A percentile compares a stretch with the other conserved stretches of the same genome.
These are phyloP conservation scores for Chloroclysta siterata DNA, from an alignment of 2,888 invertebrate species.

Conservation along the genomic window DNA sequence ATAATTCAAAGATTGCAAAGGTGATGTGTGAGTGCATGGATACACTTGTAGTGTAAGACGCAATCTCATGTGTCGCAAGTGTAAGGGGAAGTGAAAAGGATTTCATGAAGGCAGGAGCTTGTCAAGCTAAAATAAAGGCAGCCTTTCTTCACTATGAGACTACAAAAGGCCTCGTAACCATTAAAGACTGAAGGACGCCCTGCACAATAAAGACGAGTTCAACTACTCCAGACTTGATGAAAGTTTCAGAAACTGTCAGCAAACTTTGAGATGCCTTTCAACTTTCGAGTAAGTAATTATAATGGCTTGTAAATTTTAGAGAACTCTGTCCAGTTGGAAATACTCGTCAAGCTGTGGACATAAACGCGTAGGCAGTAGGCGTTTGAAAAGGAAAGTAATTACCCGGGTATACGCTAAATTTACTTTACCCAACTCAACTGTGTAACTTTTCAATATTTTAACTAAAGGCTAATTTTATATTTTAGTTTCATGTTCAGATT, in stretches of 20 bases:
- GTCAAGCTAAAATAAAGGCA: slow-evolving; percentile 55
- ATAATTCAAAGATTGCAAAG: not conserved
- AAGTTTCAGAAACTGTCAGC: slow-evolving; percentile 53
- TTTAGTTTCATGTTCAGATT: not conserved
- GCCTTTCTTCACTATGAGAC: slow-evolving; percentile 55
- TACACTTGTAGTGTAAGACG: slow-evolving; percentile 8
- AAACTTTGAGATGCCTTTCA: slow-evolving; percentile 42
- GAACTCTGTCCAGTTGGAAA: slow-evolving; percentile 37
- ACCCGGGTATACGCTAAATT: slow-evolving; percentile 9
- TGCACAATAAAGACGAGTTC: slow-evolving; percentile 62
- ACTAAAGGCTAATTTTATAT: not conserved
- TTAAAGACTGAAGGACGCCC: slow-evolving; percentile 65
- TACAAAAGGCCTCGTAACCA: slow-evolving; percentile 66
- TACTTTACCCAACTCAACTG: slow-evolving; percentile 3
- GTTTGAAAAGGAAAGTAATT: slow-evolving; percentile 21
- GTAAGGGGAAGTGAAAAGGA: slow-evolving; percentile 22
- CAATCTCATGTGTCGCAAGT: slow-evolving; percentile 22
- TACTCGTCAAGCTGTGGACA: slow-evolving; percentile 23
- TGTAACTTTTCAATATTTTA: not conserved
- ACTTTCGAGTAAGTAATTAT: slow-evolving; percentile 44
- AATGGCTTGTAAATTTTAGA: slow-evolving; percentile 38
- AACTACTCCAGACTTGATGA: slow-evolving; percentile 64
- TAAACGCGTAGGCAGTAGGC: slow-evolving; percentile 15
- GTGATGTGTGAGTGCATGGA: no score
- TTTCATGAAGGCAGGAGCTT: slow-evolving; percentile 23